Percentiles rank a stretch among this genome's conserved stretches.
Conservation (phyloP, 2,888 invertebrate species). For the Drosophila hawaiiensis region DNA sequence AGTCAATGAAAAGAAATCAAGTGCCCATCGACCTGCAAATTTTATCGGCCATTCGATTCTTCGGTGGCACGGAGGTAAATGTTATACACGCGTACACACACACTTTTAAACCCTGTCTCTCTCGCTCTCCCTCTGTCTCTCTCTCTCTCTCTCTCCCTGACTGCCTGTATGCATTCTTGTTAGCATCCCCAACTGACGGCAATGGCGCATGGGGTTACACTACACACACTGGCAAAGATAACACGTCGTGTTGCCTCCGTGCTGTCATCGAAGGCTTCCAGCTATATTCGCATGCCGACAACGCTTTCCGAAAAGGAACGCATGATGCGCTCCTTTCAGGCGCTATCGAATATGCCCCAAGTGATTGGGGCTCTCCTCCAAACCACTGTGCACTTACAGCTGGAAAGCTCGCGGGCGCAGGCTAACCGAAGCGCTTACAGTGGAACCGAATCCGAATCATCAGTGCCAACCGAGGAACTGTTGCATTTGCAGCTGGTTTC, state of each 20-base stretch:
- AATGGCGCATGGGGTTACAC: slow-evolving; percentile 68
- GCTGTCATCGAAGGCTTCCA: slow-evolving; percentile 77
- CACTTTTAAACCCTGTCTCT: neutral
- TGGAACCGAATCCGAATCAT: slow-evolving; percentile 11
- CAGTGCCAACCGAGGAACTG: slow-evolving; percentile 42
- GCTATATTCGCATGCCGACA: slow-evolving; percentile 82
- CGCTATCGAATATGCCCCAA: slow-evolving; percentile 78
- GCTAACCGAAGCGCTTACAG: slow-evolving; percentile 12
- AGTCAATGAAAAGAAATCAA: slow-evolving; percentile 68
- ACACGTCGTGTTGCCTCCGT: slow-evolving; percentile 75
- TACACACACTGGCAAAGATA: slow-evolving; percentile 76
- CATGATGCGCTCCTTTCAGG: slow-evolving; percentile 77
- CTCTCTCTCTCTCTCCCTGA: neutral
- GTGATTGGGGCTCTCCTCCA: slow-evolving; percentile 78
- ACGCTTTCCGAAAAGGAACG: slow-evolving; percentile 79
- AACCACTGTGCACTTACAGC: slow-evolving; percentile 61
- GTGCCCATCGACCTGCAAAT: slow-evolving; percentile 81
- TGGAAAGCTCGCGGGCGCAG: slow-evolving; percentile 33
- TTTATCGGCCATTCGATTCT: slow-evolving; percentile 73
- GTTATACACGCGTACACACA: neutral
- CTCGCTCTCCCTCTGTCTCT: neutral
- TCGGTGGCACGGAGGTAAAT: slow-evolving; percentile 79
- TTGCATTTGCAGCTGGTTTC: slow-evolving; percentile 76
- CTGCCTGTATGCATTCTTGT: neutral
- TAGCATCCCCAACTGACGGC: slow-evolving; percentile 77